These are phyloP conservation scores for Petrocephalus schoutedeni DNA, from an alignment of 2,797 vertebrate species.

Conservation along the genomic window DNA sequence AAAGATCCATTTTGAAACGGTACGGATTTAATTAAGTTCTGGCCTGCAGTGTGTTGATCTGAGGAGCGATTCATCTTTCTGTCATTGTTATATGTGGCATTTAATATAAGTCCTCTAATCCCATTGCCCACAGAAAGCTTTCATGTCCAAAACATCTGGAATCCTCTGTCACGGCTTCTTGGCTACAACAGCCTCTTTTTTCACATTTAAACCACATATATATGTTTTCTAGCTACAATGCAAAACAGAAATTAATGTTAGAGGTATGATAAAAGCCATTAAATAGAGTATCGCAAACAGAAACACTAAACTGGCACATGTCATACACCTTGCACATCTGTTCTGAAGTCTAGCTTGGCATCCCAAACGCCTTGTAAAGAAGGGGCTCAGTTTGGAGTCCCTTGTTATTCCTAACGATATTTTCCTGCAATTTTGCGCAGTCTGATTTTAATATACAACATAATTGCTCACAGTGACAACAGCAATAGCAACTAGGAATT, in stretches of 20 bases:
- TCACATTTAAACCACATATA: background rate
- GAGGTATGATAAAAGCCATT: background rate
- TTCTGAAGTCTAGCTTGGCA: background rate
- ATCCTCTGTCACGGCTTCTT: background rate
- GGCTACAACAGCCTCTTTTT: background rate
- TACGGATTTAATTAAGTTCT: slow-evolving; percentile 23
- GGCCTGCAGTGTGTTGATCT: fast-evolving
- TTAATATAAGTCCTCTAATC: background rate
- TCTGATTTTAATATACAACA: background rate
- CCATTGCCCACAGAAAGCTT: background rate
- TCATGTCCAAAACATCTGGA: background rate
- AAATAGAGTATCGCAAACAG: background rate
- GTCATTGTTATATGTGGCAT: background rate
- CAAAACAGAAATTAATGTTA: background rate
- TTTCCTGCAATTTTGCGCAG: background rate
- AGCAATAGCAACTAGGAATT: background rate
- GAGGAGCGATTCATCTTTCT: slow-evolving; percentile 47
- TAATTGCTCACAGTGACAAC: background rate
- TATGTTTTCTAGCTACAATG: slow-evolving; percentile 15
- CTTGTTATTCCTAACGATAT: background rate
- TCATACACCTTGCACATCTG: background rate
- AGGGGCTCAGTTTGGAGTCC: background rate
- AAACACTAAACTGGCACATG: background rate
- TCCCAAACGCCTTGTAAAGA: background rate
- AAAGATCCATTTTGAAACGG: slow-evolving; percentile 45